Base-by-base conservation (phyloP, 37 sponge, comb jelly and placozoan genomes). In the Tethya wilhelma region DNA sequence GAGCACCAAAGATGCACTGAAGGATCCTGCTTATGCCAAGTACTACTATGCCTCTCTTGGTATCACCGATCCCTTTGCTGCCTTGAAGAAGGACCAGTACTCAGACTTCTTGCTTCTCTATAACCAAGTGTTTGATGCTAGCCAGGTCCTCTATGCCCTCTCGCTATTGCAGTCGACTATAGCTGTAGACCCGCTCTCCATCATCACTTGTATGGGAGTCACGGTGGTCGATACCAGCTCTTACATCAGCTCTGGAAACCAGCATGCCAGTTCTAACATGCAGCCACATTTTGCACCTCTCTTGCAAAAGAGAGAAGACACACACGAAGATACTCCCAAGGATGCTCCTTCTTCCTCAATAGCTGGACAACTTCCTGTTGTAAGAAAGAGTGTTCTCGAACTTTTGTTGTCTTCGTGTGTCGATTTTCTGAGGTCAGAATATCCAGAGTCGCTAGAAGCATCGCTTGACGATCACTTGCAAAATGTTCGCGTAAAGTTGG, bases 311-410 rank as follows among this genome's bases (percentile, higher is more conserved):
- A 3, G 38, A 30, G 14, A 5, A 12, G 28, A 58, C 28, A 58
- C 28, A 28, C 28, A 58, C 6, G 63, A 29, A 26, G 55, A 44
- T 26, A 40, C 36, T 19, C 23, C 69, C 25, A 36, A 23, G 25
- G 22, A 41, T 41, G 43, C 69, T 4, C 25, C 7, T n/a, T 25
- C 23, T 26, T 26, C 69, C 1, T 37, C 8, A 33, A 1, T 14
- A 2, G 4, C 63, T 20, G 1, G 63, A 0, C 78, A 75, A 25
- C n/a, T n/a, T n/a, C n/a, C n/a, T n/a, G n/a, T n/a, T n/a, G n/a
- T n/a, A n/a, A n/a, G n/a, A n/a, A 80, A 68, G 71, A 87, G 77
- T 49, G 38, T 87, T 0, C 49, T 87, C 43, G 88, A 87, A 44
- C 39, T 81, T 12, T 5, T 87, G 14, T 22, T 87, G 28, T 33